Conservation (phyloP, 2,797 vertebrate genomes). For the Gorsachius magnificus region DNA sequence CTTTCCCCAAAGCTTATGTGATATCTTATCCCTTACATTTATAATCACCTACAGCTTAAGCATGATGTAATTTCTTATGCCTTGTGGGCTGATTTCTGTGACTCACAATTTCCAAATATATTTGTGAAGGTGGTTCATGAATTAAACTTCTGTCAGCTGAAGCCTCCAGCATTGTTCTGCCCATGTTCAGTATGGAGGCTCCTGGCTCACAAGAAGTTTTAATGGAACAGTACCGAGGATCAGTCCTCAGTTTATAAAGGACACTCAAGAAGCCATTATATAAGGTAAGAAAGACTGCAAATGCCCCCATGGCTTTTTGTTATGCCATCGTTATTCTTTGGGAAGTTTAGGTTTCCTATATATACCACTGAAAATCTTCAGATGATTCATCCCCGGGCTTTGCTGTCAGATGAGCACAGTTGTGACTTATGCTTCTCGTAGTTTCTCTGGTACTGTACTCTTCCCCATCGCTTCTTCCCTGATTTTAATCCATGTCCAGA, state of each 20-base stretch:
- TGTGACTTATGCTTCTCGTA: background rate
- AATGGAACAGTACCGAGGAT: constrained; percentile 1
- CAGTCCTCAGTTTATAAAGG: background rate
- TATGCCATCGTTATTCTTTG: background rate
- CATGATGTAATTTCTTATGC: constrained; percentile 67
- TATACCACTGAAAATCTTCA: constrained; percentile 23
- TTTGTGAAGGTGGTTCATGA: constrained; percentile 67
- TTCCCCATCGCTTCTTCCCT: background rate
- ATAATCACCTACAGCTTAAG: constrained; percentile 60
- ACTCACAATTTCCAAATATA: constrained; percentile 69
- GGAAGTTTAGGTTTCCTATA: constrained; percentile 39
- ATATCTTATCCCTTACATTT: constrained; percentile 45
- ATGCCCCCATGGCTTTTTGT: constrained; percentile 11
- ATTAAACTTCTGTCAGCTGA: constrained; percentile 63
- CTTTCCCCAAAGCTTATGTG: constrained; percentile 17
- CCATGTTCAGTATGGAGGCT: constrained; percentile 34
- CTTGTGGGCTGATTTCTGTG: constrained; percentile 62
- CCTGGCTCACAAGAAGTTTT: constrained; percentile 9
- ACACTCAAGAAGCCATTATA: constrained; percentile 8
- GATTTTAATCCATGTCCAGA: background rate
- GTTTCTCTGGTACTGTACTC: background rate
- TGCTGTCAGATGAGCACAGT: constrained; percentile 22
- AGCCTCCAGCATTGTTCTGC: constrained; percentile 58
- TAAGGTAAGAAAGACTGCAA: background rate
- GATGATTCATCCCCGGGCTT: constrained; percentile 34